Base-by-base conservation (phyloP, 2,797 vertebrate genomes). In the Sus cebifrons region DNA sequence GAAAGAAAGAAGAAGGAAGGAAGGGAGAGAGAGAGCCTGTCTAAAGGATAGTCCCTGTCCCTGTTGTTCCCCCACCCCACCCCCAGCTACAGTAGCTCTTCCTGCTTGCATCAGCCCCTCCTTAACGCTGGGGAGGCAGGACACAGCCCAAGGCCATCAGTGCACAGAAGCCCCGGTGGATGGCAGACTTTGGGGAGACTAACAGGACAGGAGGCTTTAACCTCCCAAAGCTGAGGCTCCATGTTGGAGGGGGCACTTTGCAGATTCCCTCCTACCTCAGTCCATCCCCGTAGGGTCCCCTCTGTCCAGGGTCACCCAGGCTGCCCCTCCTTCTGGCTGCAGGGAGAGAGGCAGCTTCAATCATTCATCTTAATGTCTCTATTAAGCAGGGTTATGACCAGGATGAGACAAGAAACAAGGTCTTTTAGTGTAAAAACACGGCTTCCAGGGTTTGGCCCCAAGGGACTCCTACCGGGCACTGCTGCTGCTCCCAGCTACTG, bases 311-410 rank as follows among this genome's bases (percentile, higher is more conserved):
- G 96, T 98, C 94, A 98, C 29, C 89, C 95, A 75, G 65, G 86
- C 95, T 94, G 96, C 97, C 87, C 94, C 86, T 97, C 75, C 98
- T 92, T 94, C 74, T 1, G 1, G 87, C 95, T 90, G 58, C 81
- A 94, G 93, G 87, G 73, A 97, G 79, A 89, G 94, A 97, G 77
- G 91, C 95, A 91, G 94, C 78, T 91, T 91, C 97, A 97, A 97
- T 98, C 96, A 97, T 97, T 98, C 96, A 98, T 97, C 97, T 97
- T 98, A 97, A 98, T 96, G 97, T 97, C 96, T 97, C 97, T 98
- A 97, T 98, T 98, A 98, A 97, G 94, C 95, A 97, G 94, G 97
- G 97, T 98, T 98, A 97, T 97, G 97, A 96, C 98, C 98, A 97
- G 97, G 95, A 98, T 0, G 67, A 97, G 97, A 97, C 96, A 93